Base-by-base conservation (phyloP, 2,888 invertebrate genomes). In the Tricholauxania praeusta region DNA sequence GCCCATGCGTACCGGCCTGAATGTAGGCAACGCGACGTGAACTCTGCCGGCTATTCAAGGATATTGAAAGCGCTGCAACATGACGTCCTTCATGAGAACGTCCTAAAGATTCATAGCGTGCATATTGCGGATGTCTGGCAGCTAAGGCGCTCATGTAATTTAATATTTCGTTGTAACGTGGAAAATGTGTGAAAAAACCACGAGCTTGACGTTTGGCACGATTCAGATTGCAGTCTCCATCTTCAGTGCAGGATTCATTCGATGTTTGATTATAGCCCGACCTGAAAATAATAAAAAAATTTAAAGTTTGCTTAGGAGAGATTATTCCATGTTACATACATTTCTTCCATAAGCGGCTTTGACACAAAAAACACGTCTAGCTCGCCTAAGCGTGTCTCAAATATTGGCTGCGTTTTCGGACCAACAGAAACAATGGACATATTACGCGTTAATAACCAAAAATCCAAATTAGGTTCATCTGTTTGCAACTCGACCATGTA, bases 1-100 rank as follows among this genome's bases (percentile, higher is more conserved):
- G 89, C 0, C 85, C 87, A 72, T 87, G 87, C 7, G 87, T 78
- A 4, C 83, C 85, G 0, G 83, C 84, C 77, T 87, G 87, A 12
- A 87, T 85, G 67, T 87, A 87, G 49, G 85, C 87, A 49, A 87
- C 81, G 47, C 85, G 83, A 8, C 82, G 80, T 0, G 81, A 78
- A 0, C 83, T 82, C 0, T 71, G 65, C 1, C 83, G 78, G 10
- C 80, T 79, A 49, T 82, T 84, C 12, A 86, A 74, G 0, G 87
- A 86, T 14, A 87, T 85, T 8, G 84, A 83, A 17, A 87, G 71
- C 0, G 79, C 84, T 2, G 85, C 87, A 28, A 87, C 78, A 28
- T 85, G 82, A 0, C 87, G 86, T 32, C 86, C 86, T 76, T 87
- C 87, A 65, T 79, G 80, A 7, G 86, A 82, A 14, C 81, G 82